Evolutionary conservation across 1,140 invertebrate species (phyloP).

Genomic region (Drosophila pallidifrons): DNA sequence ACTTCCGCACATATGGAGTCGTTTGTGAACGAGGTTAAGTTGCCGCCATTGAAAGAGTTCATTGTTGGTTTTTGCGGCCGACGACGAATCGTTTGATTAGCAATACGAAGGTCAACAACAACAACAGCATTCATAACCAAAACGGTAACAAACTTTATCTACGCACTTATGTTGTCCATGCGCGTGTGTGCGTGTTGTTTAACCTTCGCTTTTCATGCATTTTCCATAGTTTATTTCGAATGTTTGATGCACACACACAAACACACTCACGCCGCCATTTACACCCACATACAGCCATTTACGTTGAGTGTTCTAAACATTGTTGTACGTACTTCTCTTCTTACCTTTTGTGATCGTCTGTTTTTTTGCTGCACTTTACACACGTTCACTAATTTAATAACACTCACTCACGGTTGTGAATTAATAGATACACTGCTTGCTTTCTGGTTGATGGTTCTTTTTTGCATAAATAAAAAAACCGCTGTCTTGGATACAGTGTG

Average conservation of each 20-base stretch:
- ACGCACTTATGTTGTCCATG: slow-evolving; percentile 27
- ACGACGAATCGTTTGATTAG: slow-evolving; percentile 58
- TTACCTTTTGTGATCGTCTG: slow-evolving; percentile 6
- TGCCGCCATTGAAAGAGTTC: slow-evolving; percentile 73
- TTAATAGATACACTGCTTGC: background rate
- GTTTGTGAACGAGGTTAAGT: slow-evolving; percentile 58
- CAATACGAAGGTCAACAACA: slow-evolving; percentile 67
- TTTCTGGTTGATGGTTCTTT: background rate
- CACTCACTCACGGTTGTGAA: no score
- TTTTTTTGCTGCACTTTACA: background rate
- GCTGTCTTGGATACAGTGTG: slow-evolving; percentile 2
- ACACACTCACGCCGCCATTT: background rate
- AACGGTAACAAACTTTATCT: slow-evolving; percentile 52
- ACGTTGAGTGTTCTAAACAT: background rate
- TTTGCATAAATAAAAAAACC: slow-evolving; percentile 4
- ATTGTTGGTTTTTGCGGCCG: slow-evolving; percentile 49
- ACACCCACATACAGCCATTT: background rate
- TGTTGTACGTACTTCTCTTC: background rate
- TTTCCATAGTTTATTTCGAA: slow-evolving; percentile 24
- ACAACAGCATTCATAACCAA: slow-evolving; percentile 13
- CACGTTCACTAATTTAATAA: background rate
- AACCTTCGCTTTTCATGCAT: slow-evolving; percentile 43
- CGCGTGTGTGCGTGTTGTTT: slow-evolving; percentile 2
- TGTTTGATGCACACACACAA: slow-evolving; percentile 29
- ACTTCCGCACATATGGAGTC: slow-evolving; percentile 51